phyloP scores from a whole-genome alignment of 2,797 vertebrate species.

The Thaleichthys pacificus region DNA sequence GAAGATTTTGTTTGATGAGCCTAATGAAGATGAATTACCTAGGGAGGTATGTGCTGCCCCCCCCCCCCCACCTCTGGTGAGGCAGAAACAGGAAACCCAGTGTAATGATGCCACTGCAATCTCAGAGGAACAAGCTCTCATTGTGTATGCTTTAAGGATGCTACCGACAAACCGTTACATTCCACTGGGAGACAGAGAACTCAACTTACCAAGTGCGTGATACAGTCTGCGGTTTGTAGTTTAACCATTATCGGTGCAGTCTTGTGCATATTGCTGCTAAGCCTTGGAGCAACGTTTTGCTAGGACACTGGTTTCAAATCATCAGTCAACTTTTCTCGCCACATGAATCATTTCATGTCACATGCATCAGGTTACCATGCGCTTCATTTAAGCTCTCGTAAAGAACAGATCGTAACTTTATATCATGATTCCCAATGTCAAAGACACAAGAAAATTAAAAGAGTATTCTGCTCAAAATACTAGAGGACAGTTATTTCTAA shows the following conservation, averaged over 20 bases:
- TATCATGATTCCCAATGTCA: too few species aligned
- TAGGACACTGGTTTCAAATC: too few species aligned
- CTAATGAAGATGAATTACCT: slow-evolving; percentile 43
- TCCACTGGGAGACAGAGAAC: background rate
- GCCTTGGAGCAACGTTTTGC: too few species aligned
- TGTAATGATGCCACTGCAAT: background rate
- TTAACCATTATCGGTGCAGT: too few species aligned
- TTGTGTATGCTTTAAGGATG: background rate
- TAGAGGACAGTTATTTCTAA: background rate
- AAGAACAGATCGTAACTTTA: too few species aligned
- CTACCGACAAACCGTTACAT: background rate
- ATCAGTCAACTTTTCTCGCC: too few species aligned
- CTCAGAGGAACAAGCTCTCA: background rate
- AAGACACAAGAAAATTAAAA: too few species aligned
- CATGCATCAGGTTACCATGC: too few species aligned
- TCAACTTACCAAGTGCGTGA: background rate
- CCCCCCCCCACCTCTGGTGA: background rate
- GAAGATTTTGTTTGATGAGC: slow-evolving; percentile 34
- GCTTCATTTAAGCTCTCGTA: too few species aligned
- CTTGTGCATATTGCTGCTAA: too few species aligned
- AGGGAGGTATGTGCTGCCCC: slow-evolving; percentile 9
- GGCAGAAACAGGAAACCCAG: slow-evolving; percentile 4
- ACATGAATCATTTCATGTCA: too few species aligned
- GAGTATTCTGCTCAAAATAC: background rate
- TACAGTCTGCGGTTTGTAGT: too few species aligned